A percentile compares a stretch with the other conserved stretches of the same genome.
Conservation (phyloP, 2,797 vertebrate species). For the Periparus ater region DNA sequence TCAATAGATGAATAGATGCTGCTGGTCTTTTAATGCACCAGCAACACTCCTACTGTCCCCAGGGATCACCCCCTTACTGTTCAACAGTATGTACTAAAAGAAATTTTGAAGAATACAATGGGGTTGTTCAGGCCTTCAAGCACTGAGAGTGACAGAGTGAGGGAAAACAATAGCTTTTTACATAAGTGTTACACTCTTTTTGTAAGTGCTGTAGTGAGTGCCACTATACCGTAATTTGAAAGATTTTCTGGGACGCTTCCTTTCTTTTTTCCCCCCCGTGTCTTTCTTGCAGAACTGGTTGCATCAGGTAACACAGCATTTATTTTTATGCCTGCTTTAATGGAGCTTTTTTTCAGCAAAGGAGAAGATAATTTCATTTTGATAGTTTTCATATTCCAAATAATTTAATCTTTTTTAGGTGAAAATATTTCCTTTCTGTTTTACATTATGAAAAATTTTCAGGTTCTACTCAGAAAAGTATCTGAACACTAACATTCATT, state of each 20-base stretch:
- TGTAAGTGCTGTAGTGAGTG: not conserved
- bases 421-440: not conserved
- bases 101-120: not conserved
- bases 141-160: not conserved
- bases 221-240: not conserved
- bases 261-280: not conserved
- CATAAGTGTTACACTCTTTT: not conserved
- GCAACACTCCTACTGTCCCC: too few species aligned
- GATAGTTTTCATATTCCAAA: not conserved
- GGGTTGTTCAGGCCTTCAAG: not conserved
- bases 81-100: not conserved
- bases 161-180: not conserved
- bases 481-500: not conserved
- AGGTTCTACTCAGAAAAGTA: not conserved
- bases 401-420: not conserved
- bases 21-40: not conserved
- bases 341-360: not conserved
- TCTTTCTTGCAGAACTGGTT: not conserved
- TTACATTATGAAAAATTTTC: not conserved
- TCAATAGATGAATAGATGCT: not conserved
- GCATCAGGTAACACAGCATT: not conserved
- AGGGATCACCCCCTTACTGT: not conserved
- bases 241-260: not conserved
- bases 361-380: not conserved
- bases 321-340: not conserved